Percentiles rank a stretch among this genome's conserved stretches.
These are phyloP conservation scores for Incurvaria masculella DNA, from an alignment of 2,888 invertebrate genomes.

Conservation along the genomic window DNA sequence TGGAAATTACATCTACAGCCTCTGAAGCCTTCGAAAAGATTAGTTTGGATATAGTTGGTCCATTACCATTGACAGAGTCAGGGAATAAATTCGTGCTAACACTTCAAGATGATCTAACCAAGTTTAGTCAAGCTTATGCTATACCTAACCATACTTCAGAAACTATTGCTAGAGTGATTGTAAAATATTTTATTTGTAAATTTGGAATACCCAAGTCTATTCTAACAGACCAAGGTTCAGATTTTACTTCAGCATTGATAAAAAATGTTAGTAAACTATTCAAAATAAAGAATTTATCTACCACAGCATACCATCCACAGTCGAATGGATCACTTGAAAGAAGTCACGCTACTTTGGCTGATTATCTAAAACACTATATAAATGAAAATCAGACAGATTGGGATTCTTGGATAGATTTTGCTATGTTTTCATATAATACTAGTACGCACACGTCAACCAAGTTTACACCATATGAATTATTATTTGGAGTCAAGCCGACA, in stretches of 20 bases:
- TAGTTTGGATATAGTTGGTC: slow-evolving; percentile 22
- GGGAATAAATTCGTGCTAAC: slow-evolving; percentile 14
- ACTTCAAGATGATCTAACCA: no score
- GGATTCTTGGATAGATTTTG: slow-evolving; percentile 23
- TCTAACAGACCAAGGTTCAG: no score
- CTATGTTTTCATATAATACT: slow-evolving; percentile 25
- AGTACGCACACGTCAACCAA: slow-evolving; percentile 22
- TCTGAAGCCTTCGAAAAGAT: slow-evolving; percentile 21
- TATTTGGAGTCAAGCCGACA: slow-evolving; percentile 21
- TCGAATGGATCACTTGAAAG: slow-evolving; percentile 24
- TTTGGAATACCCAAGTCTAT: slow-evolving; percentile 26
- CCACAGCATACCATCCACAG: slow-evolving; percentile 24
- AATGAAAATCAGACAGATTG: slow-evolving; percentile 23
- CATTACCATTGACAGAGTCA: slow-evolving; percentile 18
- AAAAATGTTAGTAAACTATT: slow-evolving; percentile 23
- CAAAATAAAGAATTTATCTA: slow-evolving; percentile 21
- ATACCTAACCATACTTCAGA: slow-evolving; percentile 21
- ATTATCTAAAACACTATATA: slow-evolving; percentile 27
- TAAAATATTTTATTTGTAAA: slow-evolving; percentile 19
- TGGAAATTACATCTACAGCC: slow-evolving; percentile 24
- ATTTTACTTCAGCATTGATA: slow-evolving; percentile 22
- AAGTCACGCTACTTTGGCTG: slow-evolving; percentile 21
- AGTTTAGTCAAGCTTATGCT: slow-evolving; percentile 20
- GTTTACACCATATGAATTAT: slow-evolving; percentile 23
- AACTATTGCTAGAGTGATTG: slow-evolving; percentile 22